These are phyloP conservation scores for Hyposoter dolosus DNA, from an alignment of 2,888 invertebrate species.

Conservation along the genomic window DNA sequence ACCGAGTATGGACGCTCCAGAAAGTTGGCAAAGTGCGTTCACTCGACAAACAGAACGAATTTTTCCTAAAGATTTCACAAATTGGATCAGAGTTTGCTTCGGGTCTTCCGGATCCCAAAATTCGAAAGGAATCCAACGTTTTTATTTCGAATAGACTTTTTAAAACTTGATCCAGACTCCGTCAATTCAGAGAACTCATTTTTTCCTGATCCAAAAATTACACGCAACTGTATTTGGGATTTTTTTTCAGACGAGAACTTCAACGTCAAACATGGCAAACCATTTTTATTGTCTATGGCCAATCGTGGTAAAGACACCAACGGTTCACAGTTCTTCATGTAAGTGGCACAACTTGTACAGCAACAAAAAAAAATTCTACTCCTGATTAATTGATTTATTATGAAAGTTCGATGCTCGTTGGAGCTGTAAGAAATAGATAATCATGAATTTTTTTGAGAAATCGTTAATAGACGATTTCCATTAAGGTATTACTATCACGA, in stretches of 20 bases:
- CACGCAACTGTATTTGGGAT: background rate
- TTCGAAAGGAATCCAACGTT: too few relatives aligned
- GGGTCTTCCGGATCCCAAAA: too few relatives aligned
- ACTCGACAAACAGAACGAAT: too few relatives aligned
- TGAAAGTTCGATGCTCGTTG: background rate
- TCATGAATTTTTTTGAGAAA: background rate
- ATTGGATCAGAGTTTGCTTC: too few relatives aligned
- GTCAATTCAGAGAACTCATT: background rate
- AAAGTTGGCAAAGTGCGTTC: too few relatives aligned
- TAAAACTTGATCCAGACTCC: background rate
- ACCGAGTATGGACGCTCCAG: too few relatives aligned
- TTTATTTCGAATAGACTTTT: too few relatives aligned
- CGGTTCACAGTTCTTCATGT: slow-evolving; percentile 99
- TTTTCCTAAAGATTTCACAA: too few relatives aligned
- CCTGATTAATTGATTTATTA: background rate
- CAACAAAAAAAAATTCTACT: background rate
- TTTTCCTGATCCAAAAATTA: background rate
- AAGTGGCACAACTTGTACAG: slow-evolving; percentile 86
- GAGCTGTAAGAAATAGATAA: background rate
- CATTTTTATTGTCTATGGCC: slow-evolving; percentile 98
- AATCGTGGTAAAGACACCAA: slow-evolving; percentile 99
- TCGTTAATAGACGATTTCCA: too few relatives aligned
- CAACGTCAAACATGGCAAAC: slow-evolving; percentile 93
- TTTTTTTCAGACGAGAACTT: slow-evolving; percentile 95
- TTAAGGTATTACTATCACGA: too few relatives aligned